Percentiles rank a stretch among this genome's conserved stretches.
Evolutionary conservation across 2,888 invertebrate genomes (phyloP).

Genomic region (Galeruca laticollis): DNA sequence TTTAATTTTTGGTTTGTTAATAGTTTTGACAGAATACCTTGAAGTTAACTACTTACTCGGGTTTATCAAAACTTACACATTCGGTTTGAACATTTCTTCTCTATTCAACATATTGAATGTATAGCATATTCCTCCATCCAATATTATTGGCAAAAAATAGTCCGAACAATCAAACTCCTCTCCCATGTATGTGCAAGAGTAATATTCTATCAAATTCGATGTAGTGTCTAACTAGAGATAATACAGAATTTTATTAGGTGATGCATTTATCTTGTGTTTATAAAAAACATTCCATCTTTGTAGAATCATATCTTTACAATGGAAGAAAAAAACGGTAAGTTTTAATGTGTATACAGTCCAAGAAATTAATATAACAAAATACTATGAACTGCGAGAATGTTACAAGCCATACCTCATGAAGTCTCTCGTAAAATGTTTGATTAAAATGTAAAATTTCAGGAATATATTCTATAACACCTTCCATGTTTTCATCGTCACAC

Average conservation of each 20-base stretch:
- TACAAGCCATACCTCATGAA: constrained; percentile 1
- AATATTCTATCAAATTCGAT: not conserved
- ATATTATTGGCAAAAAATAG: constrained; percentile 8
- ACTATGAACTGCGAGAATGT: not conserved
- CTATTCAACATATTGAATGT: constrained; percentile 24
- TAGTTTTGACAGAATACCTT: not conserved
- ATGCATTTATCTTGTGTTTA: not conserved
- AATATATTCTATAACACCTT: not conserved
- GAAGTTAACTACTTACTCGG: no score
- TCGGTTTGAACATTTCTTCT: constrained; percentile 26
- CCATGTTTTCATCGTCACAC: not conserved
- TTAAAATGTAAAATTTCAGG: not conserved
- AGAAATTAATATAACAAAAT: not conserved
- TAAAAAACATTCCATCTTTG: no score
- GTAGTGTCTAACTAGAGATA: constrained; percentile 21
- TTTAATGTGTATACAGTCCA: not conserved
- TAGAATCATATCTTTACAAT: no score
- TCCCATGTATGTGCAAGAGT: constrained; percentile 10
- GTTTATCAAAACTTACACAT: constrained; percentile 33
- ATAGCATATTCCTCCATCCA: no score
- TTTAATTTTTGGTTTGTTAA: no score
- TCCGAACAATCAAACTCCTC: not conserved
- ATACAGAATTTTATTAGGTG: not conserved
- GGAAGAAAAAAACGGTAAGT: no score
- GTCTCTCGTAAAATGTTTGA: constrained; percentile 2